Evolutionary conservation across 2,797 vertebrate species (phyloP).

Genomic region (Lindbergichthys nudifrons): DNA sequence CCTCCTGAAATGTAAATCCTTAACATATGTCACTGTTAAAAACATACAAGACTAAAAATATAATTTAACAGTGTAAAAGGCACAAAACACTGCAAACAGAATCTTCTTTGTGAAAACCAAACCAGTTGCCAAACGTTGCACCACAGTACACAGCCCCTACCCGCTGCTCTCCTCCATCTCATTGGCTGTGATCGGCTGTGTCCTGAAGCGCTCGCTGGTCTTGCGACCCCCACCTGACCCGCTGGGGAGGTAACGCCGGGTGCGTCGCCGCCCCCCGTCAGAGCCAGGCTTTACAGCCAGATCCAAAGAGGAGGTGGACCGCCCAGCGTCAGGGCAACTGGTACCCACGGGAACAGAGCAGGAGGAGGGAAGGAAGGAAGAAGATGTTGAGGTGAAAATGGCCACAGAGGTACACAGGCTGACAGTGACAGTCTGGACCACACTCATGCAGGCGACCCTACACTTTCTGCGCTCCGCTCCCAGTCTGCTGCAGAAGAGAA

Average conservation of each 20-base stretch:
- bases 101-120: slow-evolving; percentile 13
- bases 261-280: slow-evolving; percentile 74
- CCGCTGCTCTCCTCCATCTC: slow-evolving; percentile 84
- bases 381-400: slow-evolving; percentile 22
- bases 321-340: slow-evolving; percentile 64
- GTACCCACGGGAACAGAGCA: slow-evolving; percentile 27
- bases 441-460: slow-evolving; percentile 77
- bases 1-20: too few species aligned
- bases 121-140: background rate
- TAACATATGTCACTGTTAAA: too few species aligned
- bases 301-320: slow-evolving; percentile 70
- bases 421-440: slow-evolving; percentile 41
- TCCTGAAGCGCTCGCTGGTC: slow-evolving; percentile 84
- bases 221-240: slow-evolving; percentile 72
- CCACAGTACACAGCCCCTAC: slow-evolving; percentile 66
- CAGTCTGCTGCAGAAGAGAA: slow-evolving; percentile 79
- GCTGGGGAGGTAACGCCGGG: slow-evolving; percentile 77
- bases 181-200: slow-evolving; percentile 85
- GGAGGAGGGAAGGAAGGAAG: slow-evolving; percentile 11
- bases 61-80: too few species aligned
- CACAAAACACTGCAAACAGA: slow-evolving; percentile 35
- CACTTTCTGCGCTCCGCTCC: slow-evolving; percentile 71
- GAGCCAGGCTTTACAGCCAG: slow-evolving; percentile 68
- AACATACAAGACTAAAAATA: too few species aligned
- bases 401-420: slow-evolving; percentile 23